A percentile compares a stretch with the other conserved stretches of the same genome.
Conservation (phyloP, 1,140 invertebrate species). For the Parasteatoda tepidariorum region DNA sequence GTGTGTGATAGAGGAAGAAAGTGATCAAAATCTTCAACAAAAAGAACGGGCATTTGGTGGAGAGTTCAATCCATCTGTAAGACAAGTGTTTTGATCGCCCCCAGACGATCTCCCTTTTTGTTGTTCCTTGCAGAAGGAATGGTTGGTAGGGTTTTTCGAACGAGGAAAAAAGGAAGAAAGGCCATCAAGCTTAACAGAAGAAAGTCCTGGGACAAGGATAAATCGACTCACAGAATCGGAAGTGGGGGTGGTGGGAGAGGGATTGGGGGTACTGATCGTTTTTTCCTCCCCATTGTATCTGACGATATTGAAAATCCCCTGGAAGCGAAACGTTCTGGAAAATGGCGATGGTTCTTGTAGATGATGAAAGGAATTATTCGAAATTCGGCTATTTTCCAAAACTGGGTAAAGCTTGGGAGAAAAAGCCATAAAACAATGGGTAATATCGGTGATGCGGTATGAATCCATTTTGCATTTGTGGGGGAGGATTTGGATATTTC, state of each 20-base stretch:
- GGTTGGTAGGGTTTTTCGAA: constrained; percentile 37
- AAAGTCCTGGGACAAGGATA: constrained; percentile 56
- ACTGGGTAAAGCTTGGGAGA: too few species aligned
- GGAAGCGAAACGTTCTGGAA: not conserved
- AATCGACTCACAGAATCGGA: constrained; percentile 16
- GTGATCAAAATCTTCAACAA: too few species aligned
- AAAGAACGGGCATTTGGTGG: constrained; percentile 25
- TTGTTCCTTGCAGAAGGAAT: not conserved
- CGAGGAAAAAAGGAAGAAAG: not conserved
- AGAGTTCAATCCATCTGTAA: constrained; percentile 40
- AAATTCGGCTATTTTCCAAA: not conserved
- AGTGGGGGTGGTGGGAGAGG: not conserved
- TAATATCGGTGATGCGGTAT: not conserved
- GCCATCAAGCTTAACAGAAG: constrained; percentile 28
- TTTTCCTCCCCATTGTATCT: constrained; percentile 22
- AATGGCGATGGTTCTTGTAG: not conserved
- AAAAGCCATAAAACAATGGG: too few species aligned
- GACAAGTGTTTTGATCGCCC: constrained; percentile 60
- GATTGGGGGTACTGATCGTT: constrained; percentile 34
- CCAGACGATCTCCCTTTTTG: constrained; percentile 27
- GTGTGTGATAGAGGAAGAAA: too few species aligned
- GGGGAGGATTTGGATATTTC: not conserved
- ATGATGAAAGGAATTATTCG: not conserved
- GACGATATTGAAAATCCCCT: constrained; percentile 31
- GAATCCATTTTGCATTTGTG: not conserved